Evolutionary conservation across 2,113 vertebrate genomes (phyloP), one percentile per base, ranked within the genome.

Genomic region (Scophthalmus maximus): DNA sequence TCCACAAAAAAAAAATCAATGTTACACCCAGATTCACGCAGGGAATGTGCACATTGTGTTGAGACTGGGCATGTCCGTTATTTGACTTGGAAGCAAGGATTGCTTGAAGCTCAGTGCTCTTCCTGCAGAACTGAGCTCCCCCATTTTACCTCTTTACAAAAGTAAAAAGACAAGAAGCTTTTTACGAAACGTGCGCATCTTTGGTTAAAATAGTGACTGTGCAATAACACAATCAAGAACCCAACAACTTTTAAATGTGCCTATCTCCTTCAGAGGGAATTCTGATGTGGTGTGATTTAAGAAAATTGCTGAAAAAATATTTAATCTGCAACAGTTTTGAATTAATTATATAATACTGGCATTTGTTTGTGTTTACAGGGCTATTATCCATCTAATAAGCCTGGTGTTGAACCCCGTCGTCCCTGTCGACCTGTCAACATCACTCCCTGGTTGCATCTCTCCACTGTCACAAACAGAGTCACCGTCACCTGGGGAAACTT

Each of bases 401-500:
- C 98, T 0, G 97, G 98, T 0, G 97, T 99, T 80, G 98, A 99
- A 80, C 98, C 97, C 1, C 98, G 98, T 77, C 93, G 97, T 66
- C 98, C 98, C 7, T 99, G 98, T 90, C 94, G 98, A 25, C 98
- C 98, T 74, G 95, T 99, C 83, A 98, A 99, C 92, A 96, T 99
- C 88, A 99, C 97, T 20, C 95, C 97, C 46, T 97, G 98, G 93
- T 95, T 99, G 93, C 98, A 98, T 88, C 91, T 98, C 84, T 97
- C 97, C 18, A 96, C 92, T 4, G 95, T 95, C 50, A 96, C 95
- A 82, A 99, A 99, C 87, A 94, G 96, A 85, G 95, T 98, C 91
- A 98, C 96, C 0, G 91, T 99, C 73, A 98, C 97, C 66, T 99
- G 98, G 98, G 98, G 98, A 14, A 98, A 99, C 87, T 99, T 98